These are phyloP conservation scores for Eupeodes luniger DNA, from an alignment of 2,888 invertebrate genomes.

Conservation along the genomic window DNA sequence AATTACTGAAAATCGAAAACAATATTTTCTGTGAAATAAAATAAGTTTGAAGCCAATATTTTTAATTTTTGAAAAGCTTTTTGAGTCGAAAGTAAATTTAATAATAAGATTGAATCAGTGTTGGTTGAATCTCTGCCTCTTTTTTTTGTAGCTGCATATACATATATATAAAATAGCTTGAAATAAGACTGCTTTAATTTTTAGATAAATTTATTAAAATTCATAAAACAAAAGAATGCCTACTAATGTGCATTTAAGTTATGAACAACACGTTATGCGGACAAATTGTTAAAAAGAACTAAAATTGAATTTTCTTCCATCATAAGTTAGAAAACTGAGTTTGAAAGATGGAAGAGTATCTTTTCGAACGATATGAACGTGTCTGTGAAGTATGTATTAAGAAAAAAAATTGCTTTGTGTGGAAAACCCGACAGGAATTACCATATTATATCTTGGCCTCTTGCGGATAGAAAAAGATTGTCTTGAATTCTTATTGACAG, in stretches of 20 bases:
- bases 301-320: slow-evolving; percentile 59
- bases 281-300: slow-evolving; percentile 41
- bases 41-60: too few relatives aligned
- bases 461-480: neutral
- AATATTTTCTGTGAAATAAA: too few relatives aligned
- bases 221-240: slow-evolving; percentile 2
- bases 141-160: too few relatives aligned
- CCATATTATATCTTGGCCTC: neutral
- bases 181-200: too few relatives aligned
- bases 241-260: neutral
- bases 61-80: too few relatives aligned
- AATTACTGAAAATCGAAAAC: too few relatives aligned
- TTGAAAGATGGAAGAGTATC: slow-evolving; percentile 12
- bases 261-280: neutral
- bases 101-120: too few relatives aligned
- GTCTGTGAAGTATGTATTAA: neutral
- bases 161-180: too few relatives aligned
- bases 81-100: too few relatives aligned
- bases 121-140: too few relatives aligned
- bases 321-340: neutral
- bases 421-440: slow-evolving; percentile 10
- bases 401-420: slow-evolving; percentile 24
- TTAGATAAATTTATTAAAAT: too few relatives aligned
- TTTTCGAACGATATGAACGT: slow-evolving; percentile 16
- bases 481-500: neutral